Evolutionary conservation across 2,797 vertebrate genomes (phyloP).

Genomic region (Rhyacichthys aspro): DNA sequence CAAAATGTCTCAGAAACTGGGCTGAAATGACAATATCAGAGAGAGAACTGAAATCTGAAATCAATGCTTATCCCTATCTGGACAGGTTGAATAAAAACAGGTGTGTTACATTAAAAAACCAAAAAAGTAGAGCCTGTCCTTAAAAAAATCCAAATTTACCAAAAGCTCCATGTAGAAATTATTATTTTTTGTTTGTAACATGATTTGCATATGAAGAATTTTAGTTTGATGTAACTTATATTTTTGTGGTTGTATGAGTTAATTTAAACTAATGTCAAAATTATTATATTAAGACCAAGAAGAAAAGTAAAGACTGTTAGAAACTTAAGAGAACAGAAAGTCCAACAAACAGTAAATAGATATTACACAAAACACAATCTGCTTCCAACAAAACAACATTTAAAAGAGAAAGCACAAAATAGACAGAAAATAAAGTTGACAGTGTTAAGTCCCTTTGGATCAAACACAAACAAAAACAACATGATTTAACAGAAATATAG

Average conservation of each 20-base stretch:
- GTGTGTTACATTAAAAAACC: too few species aligned
- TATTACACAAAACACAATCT: too few species aligned
- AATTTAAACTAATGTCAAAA: background rate
- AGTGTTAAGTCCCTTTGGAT: constrained; percentile 33
- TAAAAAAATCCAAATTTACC: too few species aligned
- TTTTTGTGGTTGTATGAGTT: background rate
- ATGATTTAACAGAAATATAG: constrained; percentile 12
- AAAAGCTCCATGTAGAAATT: too few species aligned
- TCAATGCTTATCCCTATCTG: too few species aligned
- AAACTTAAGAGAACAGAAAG: background rate
- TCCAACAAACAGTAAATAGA: constrained; percentile 1
- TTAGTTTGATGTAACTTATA: background rate
- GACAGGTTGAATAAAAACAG: too few species aligned
- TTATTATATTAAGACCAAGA: too few species aligned
- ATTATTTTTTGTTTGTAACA: background rate
- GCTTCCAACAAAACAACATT: constrained; percentile 11
- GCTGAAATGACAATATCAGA: too few species aligned
- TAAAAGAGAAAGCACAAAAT: background rate
- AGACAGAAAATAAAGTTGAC: background rate
- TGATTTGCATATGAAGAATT: background rate
- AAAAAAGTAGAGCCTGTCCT: too few species aligned
- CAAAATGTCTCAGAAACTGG: background rate
- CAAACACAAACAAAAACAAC: constrained; percentile 24
- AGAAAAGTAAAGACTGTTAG: background rate
- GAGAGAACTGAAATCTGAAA: too few species aligned